Percentiles rank a stretch among this genome's conserved stretches.
These are phyloP conservation scores for Ptiloglossa arizonensis DNA, from an alignment of 1,140 invertebrate species.

Conservation along the genomic window DNA sequence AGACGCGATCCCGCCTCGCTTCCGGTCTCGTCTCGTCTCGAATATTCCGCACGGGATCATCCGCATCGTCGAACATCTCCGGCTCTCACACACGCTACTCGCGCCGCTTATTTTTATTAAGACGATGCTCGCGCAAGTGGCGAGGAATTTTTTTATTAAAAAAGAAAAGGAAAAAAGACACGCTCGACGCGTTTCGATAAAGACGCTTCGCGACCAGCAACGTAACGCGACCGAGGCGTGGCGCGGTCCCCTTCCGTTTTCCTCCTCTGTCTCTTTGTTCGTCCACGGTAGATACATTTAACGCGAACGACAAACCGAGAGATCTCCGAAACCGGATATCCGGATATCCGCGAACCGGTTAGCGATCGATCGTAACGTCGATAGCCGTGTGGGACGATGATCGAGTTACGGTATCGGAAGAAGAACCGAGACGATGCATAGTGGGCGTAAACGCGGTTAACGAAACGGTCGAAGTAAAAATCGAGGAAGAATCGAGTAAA, in stretches of 20 bases:
- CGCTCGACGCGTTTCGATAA: not conserved
- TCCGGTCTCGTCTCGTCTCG: no score
- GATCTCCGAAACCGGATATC: not conserved
- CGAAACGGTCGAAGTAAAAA: no score
- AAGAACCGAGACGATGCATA: no score
- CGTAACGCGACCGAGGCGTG: not conserved
- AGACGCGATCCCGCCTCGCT: no score
- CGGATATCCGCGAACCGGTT: not conserved
- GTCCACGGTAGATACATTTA: no score
- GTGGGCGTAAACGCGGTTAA: no score
- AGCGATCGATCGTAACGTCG: not conserved
- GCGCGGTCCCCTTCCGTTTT: not conserved
- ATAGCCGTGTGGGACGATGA: not conserved
- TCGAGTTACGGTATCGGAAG: not conserved
- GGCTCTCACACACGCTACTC: slow-evolving; percentile 45
- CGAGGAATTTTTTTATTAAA: not conserved
- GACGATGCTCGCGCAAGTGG: not conserved
- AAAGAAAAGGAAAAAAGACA: no score
- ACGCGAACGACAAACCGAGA: not conserved
- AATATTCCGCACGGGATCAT: not conserved
- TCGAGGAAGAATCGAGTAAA: no score
- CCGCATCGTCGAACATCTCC: not conserved
- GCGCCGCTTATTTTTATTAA: slow-evolving; percentile 26
- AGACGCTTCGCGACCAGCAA: not conserved
- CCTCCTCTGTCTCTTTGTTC: not conserved